Conservation (phyloP, 2,797 vertebrate species). For the Cossypha heuglini region DNA sequence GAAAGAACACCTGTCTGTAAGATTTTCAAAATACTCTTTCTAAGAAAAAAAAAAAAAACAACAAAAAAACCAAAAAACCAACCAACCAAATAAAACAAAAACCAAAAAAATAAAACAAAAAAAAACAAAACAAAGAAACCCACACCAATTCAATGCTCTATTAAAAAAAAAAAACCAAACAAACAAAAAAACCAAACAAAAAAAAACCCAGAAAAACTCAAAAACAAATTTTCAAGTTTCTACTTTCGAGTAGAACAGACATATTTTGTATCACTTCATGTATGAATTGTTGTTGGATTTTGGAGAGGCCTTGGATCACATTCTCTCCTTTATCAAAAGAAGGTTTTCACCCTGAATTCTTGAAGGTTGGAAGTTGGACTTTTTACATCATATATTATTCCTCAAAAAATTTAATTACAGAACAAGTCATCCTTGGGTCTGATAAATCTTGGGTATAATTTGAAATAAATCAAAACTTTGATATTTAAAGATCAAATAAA, state of each 20-base stretch:
- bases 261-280: neutral
- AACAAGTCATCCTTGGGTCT: neutral
- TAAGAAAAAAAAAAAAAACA: neutral
- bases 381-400: neutral
- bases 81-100: neutral
- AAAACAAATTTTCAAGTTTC: neutral
- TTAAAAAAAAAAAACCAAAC: no score
- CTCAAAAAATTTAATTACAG: neutral
- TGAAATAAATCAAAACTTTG: neutral
- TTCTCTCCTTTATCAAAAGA: neutral
- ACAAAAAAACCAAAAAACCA: neutral
- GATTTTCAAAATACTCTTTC: neutral
- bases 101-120: neutral
- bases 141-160: neutral
- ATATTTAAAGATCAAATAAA: neutral
- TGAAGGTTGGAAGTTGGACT: neutral
- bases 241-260: neutral
- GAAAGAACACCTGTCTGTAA: neutral
- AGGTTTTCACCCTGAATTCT: neutral
- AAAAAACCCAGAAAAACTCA: rapidly evolving
- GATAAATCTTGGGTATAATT: neutral
- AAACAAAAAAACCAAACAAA: no score
- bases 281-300: neutral
- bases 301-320: neutral
- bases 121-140: neutral